Base-by-base conservation (phyloP, 2,113 vertebrate species). In the Pipa parva region DNA sequence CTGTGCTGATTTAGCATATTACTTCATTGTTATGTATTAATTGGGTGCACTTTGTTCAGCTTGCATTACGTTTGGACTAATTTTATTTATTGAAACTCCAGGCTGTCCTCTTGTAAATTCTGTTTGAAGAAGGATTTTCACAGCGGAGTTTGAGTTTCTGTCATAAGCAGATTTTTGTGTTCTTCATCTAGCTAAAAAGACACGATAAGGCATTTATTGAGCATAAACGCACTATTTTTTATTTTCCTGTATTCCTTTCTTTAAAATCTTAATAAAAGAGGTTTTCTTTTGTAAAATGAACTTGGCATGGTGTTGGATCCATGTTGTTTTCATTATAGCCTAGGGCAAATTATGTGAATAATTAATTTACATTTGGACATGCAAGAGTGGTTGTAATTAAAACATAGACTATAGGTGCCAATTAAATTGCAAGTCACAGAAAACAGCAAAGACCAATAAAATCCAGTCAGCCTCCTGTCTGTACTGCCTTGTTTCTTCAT, bases 391-490 rank as follows among this genome's bases (percentile, higher is more conserved):
- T 73, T 86, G 78, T 81, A 80, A 84, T 83, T 79, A 84, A 75
- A 51, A 65, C 76, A 65, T 73, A 72, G 52, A 75, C 79, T 65
- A 75, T 20, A 70, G 76, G 77, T 76, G 71, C 59, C 78, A 80
- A 87, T 89, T 90, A 88, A 85, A 66, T 81, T 91, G 78, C 87
- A 87, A 86, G 83, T 89, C 85, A 88, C 87, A 89, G 82, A 75
- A 78, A 27, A 76, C 81, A 78, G 70, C 79, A 29, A 75, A 82
- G 77, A 66, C 81, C 78, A 76, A 63, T 76, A 68, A 63, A 75
- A 64, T 72, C 56, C 73, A 85, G 74, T 60, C 26, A 63, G 79
- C 71, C 71, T 73, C 71, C 56, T 70, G 39, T 79, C 76, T 80
- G 77, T 73, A 77, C 82, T 70, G 81, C 78, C 78, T 74, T 84